Evolutionary conservation across 2,113 vertebrate genomes (phyloP).

Genomic region (Polypterus senegalus): DNA sequence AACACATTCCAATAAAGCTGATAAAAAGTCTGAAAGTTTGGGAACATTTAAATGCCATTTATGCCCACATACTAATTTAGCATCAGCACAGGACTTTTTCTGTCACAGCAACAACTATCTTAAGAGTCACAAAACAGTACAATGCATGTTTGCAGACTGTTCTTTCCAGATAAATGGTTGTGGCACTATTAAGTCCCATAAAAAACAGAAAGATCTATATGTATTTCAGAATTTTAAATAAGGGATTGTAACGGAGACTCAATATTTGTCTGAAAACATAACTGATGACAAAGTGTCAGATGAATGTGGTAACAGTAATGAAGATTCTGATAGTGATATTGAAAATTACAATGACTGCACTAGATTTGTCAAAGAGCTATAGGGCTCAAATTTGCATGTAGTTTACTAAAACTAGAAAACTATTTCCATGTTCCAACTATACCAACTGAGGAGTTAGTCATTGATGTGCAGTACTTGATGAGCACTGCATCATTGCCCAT

Average conservation of each 20-base stretch:
- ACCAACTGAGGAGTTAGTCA: neutral
- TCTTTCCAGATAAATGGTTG: neutral
- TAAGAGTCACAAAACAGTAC: neutral
- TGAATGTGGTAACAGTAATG: neutral
- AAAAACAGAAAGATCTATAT: neutral
- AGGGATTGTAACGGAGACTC: neutral
- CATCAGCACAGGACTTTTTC: neutral
- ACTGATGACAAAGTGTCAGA: neutral
- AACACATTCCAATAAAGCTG: neutral
- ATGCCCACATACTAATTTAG: neutral
- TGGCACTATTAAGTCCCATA: neutral
- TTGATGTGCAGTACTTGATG: neutral
- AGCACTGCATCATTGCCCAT: neutral
- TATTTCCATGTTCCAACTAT: neutral
- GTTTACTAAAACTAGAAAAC: neutral
- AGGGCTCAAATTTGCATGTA: neutral
- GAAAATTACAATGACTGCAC: neutral
- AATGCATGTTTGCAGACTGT: neutral
- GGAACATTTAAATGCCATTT: neutral
- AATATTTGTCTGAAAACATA: neutral
- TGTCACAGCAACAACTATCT: neutral
- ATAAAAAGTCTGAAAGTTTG: neutral
- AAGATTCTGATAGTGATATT: neutral
- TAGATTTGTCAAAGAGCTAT: neutral
- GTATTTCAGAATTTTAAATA: neutral